Evolutionary conservation across 2,888 invertebrate species (phyloP), one percentile per base, ranked within the genome.

Genomic region (Papilio gigon): DNA sequence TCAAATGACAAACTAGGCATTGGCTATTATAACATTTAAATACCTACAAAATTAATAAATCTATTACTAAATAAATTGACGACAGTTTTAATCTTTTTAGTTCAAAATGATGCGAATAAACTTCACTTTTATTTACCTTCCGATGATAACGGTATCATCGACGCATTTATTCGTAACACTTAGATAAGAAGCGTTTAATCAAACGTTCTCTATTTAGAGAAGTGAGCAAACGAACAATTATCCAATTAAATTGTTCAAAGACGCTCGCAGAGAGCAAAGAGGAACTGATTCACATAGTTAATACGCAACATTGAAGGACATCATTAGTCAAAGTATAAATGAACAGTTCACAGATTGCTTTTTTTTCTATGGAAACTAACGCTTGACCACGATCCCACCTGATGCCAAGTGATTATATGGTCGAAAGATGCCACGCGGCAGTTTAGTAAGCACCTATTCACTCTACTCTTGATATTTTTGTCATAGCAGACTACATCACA

Each of bases 141-240:
- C 58, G 27, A 12, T 17, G 22, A 64, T 50, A 64, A 60, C 17
- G 12, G 42, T 62, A 62, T 62, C 40, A 20, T 62, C 11, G 17
- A 42, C 53, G 53, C 30, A 17, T 56, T 56, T 56, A 56, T 56
- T 60, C 61, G 61, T 67, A 42, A 61, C 40, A 67, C 40, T 59
- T 61, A 67, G 67, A 67, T 67, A 67, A 67, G 61, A 4, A 30
- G 17, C 27, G 25, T 35, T 53, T 67, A 33, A 67, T 67, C 61
- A 53, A 40, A 61, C 53, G 20, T 61, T n/a, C 53, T 30, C 27
- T 58, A 67, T 61, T 61, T 61, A 30, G 12, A 42, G 56, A 59
- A 67, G 37, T 50, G 42, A 62, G 44, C 44, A 30, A 53, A 42
- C 33, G 9, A 22, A 30, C 33, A 47, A 50, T 67, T 67, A 53